Evolutionary conservation across 2,113 vertebrate genomes (phyloP), one percentile per base, ranked within the genome.

Genomic region (Herpetotheres cachinnans): DNA sequence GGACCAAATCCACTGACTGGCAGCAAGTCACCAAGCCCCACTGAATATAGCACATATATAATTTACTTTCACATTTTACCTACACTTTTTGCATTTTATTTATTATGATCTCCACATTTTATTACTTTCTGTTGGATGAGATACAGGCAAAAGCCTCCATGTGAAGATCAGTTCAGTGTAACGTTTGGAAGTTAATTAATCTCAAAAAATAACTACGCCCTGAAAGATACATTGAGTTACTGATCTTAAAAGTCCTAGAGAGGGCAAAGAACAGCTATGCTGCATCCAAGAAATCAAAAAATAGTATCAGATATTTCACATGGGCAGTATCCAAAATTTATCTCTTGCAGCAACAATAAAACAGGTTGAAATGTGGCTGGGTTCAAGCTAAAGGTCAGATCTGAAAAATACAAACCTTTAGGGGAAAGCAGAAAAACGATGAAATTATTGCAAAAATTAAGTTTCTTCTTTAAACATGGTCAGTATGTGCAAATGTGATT

Each of bases 291-390:
- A 81, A 27, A 91, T 69, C 55, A 95, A 76, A 95, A 95, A 95
- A 90, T 78, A 96, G 42, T 54, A 88, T 56, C 73, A 85, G 38
- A 62, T 87, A 82, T 34, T 92, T 92, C 85, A 59, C 20, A 76
- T 25, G 36, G 56, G 67, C 38, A 79, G 72, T 34, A 86, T 10
- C 86, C 89, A 78, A 50, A 86, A 93, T 78, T 82, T 83, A 80
- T 79, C 80, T 66, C 55, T 79, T 81, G 71, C 30, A 82, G 95
- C 30, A 82, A 73, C 47, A 89, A 94, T 72, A 90, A 91, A 96
- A 73, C 1, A 54, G 26, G 50, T 22, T 78, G 71, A 79, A 80
- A 82, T 24, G 40, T 9, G 65, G 49, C 24, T 1, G 10, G 18
- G 26, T 58, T 71, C 2, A n/a, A 72, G 36, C 38, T 32, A 47